Evolutionary conservation across 2,113 vertebrate species (phyloP).

Genomic region (Cyanocitta stelleri): DNA sequence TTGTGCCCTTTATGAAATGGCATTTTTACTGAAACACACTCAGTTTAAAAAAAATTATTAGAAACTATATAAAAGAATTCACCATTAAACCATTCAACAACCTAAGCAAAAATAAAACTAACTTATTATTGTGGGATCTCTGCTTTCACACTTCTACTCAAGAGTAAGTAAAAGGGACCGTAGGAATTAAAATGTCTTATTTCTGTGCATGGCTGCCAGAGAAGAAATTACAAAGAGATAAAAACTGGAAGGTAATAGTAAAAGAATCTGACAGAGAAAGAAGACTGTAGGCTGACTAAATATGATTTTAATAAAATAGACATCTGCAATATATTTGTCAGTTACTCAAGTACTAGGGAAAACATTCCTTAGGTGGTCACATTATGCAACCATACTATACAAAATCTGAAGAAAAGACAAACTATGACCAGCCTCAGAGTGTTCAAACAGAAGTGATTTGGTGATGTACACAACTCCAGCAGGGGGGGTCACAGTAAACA

Average conservation of each 20-base stretch:
- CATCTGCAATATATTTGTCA: neutral
- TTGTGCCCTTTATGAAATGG: neutral
- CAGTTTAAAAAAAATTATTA: neutral
- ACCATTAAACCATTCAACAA: neutral
- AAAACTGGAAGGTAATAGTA: neutral
- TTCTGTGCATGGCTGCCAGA: neutral
- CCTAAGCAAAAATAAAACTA: neutral
- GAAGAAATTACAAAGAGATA: neutral
- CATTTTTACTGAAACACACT: neutral
- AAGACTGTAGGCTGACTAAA: neutral
- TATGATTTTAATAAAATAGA: neutral
- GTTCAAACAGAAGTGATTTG: neutral
- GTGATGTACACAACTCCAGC: neutral
- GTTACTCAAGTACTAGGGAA: neutral
- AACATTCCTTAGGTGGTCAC: neutral
- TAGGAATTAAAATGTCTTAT: neutral
- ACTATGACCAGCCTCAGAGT: neutral
- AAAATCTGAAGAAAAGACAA: neutral
- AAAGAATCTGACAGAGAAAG: neutral
- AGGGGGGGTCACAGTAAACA: fast-evolving
- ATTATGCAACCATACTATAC: neutral
- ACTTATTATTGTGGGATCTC: neutral
- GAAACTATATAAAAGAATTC: neutral
- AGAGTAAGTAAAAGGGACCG: neutral
- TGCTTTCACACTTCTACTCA: neutral